Base-by-base conservation (phyloP, 2,888 invertebrate genomes). In the Euphydryas editha region DNA sequence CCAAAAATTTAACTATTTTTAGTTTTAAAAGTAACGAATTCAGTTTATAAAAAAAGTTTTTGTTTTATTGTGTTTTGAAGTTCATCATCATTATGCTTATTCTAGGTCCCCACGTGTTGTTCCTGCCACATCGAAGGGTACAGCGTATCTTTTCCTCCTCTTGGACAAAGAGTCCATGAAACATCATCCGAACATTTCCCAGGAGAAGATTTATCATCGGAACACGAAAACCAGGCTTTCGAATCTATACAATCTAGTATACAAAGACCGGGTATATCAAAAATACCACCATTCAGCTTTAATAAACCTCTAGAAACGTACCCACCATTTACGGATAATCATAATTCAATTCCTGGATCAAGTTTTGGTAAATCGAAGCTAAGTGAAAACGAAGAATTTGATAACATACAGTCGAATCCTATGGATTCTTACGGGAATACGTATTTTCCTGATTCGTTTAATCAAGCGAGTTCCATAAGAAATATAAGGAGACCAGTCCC, bases 111-210 rank as follows among this genome's bases (percentile, higher is more conserved):
- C 30, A 96, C 96, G 0, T 96, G 96, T 76, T 97, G 97, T 77
- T 96, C 96, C 3, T 97, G 97, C 77, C 96, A 96, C 80, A 95
- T 97, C 13, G 95, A 96, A 79, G 96, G 96, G 3, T 96, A 96
- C 78, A 93, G 95, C 37, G 95, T 95, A 13, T 90, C 95, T 11
- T 96, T 94, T 71, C 95, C 95, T 0, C 95, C 95, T 0, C 81
- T 94, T 24, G 93, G 93, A 1, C 93, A 93, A 46, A 88, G 94
- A 74, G 87, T 93, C 4, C 90, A 93, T 11, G 87, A 92, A 68
- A 90, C 92, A 1, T 84, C 87, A 0, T 92, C 93, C 8, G 94
- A 94, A 78, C 85, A 83, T 15, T 94, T 94, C 67, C 94, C 94
- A 0, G 94, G 94, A 2, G 93, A 93, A 72, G 94, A 94, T 58